Conservation (phyloP, 2,113 vertebrate species). For the Eretmochelys imbricata region DNA sequence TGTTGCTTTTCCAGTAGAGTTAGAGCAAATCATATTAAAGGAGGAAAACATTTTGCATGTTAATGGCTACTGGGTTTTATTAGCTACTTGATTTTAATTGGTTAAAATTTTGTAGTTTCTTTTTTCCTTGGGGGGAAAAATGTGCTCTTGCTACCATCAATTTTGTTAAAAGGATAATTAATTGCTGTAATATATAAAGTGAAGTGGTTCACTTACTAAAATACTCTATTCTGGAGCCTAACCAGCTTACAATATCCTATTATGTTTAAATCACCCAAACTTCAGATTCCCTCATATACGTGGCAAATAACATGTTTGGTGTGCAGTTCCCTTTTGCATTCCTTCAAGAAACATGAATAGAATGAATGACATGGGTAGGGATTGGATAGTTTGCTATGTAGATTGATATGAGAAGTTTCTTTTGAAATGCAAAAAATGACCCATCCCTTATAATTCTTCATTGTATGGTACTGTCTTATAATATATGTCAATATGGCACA, state of each 20-base stretch:
- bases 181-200: constrained; percentile 6
- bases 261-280: constrained; percentile 20
- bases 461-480: accelerated
- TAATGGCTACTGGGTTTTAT: constrained; percentile 55
- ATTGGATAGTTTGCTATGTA: background rate
- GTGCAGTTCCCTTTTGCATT: constrained; percentile 14
- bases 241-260: constrained; percentile 38
- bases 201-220: constrained; percentile 40
- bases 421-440: accelerated
- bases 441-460: background rate
- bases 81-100: constrained; percentile 42
- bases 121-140: background rate
- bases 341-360: background rate
- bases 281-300: background rate
- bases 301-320: background rate
- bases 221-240: constrained; percentile 36
- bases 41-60: constrained; percentile 42
- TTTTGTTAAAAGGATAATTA: constrained; percentile 55
- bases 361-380: background rate
- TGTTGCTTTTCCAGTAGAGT: constrained; percentile 9
- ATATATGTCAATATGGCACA: accelerated
- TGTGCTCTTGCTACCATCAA: constrained; percentile 10
- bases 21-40: constrained; percentile 25
- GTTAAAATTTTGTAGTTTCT: constrained; percentile 23
- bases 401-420: background rate